A percentile compares a stretch with the other conserved stretches of the same genome.
phyloP scores from a whole-genome alignment of 2,113 vertebrate genomes.

The Neopipo cinnamomea region DNA sequence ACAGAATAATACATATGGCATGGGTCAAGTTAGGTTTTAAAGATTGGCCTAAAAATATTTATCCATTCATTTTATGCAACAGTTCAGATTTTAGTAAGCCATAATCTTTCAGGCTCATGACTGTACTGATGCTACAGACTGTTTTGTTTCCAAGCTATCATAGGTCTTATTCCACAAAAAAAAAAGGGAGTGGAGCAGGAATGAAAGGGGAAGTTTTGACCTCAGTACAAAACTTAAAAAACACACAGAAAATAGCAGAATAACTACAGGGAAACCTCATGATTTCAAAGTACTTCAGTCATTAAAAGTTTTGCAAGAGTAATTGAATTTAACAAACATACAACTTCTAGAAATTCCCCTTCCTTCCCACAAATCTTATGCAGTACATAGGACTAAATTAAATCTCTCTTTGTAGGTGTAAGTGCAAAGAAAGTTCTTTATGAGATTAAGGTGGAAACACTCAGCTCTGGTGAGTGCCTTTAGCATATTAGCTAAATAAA shows the following conservation, averaged over 20 bases:
- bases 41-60: neutral
- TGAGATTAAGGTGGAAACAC: neutral
- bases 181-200: accelerated
- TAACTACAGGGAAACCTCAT: neutral
- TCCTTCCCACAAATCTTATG: neutral
- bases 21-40: neutral
- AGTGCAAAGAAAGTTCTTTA: neutral
- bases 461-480: neutral
- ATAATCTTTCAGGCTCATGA: neutral
- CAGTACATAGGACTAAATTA: neutral
- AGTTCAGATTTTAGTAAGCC: neutral
- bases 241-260: neutral
- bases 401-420: neutral
- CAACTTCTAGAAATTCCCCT: neutral
- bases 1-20: neutral
- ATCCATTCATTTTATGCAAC: neutral
- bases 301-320: neutral
- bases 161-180: neutral
- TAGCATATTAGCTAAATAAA: neutral
- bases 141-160: neutral
- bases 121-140: neutral
- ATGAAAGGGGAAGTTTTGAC: neutral
- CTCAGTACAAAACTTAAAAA: neutral
- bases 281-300: neutral
- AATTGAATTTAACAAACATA: neutral